Evolutionary conservation across 1,140 invertebrate species (phyloP).

Genomic region (Meloidogyne exigua): DNA sequence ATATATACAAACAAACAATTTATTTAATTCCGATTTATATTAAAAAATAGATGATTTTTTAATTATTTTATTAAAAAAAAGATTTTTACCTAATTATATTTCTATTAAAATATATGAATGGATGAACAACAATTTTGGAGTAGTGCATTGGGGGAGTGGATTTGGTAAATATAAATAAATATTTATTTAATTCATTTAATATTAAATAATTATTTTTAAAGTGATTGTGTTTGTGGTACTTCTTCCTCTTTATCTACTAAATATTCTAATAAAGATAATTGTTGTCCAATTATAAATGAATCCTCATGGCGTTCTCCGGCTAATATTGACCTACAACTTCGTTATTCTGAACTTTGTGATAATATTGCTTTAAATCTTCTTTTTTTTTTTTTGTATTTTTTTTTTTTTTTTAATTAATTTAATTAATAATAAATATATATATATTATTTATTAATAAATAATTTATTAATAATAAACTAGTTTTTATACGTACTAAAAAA

Average conservation of each 20-base stretch:
- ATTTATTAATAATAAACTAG: not conserved
- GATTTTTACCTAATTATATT: too few species aligned
- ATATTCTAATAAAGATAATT: not conserved
- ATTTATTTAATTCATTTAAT: not conserved
- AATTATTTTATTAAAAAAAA: too few species aligned
- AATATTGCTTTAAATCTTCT: slow-evolving; percentile 32
- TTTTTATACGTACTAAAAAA: not conserved
- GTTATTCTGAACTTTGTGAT: slow-evolving; percentile 36
- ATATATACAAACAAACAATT: not conserved
- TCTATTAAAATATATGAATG: slow-evolving; percentile 10
- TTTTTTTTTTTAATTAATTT: not conserved
- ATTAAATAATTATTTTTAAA: slow-evolving; percentile 11
- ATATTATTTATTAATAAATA: not conserved
- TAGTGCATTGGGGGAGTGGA: slow-evolving; percentile 34
- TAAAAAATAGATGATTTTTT: not conserved
- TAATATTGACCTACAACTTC: slow-evolving; percentile 11
- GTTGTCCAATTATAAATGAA: slow-evolving; percentile 12
- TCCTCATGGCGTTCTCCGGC: not conserved
- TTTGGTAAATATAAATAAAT: slow-evolving; percentile 17
- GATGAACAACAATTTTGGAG: slow-evolving; percentile 38
- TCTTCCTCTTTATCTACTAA: slow-evolving; percentile 9
- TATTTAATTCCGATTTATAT: not conserved
- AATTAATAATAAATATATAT: not conserved
- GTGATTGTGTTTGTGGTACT: slow-evolving; percentile 33
- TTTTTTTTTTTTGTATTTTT: slow-evolving; percentile 31